Conservation (phyloP, 2,113 vertebrate genomes). For the Hippoglossus stenolepis region DNA sequence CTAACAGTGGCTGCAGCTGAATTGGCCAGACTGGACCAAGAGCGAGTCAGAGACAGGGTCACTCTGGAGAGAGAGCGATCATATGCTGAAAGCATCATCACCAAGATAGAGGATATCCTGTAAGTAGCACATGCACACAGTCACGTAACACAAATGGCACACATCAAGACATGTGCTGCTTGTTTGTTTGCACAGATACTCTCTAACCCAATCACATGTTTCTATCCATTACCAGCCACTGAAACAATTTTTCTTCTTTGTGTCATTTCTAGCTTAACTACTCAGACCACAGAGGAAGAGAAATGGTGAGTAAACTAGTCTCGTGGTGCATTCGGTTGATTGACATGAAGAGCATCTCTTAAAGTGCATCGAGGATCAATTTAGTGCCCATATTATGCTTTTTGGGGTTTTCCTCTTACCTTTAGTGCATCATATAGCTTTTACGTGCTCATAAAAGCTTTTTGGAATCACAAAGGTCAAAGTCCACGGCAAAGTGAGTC, state of each 20-base stretch:
- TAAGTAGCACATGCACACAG: constrained; percentile 79
- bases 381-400: background rate
- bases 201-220: background rate
- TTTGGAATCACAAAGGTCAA: background rate
- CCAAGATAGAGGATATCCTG: constrained; percentile 95
- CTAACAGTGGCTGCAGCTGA: constrained; percentile 94
- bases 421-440: background rate
- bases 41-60: constrained; percentile 87
- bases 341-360: constrained; percentile 7
- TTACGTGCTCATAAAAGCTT: background rate
- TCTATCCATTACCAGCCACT: background rate
- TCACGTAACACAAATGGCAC: background rate
- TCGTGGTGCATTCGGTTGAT: background rate
- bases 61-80: constrained; percentile 90
- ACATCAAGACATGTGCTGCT: background rate
- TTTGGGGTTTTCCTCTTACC: background rate
- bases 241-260: constrained; percentile 19
- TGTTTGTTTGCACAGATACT: background rate
- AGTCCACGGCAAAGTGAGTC: too few relatives aligned
- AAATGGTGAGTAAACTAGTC: constrained; percentile 86
- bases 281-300: constrained; percentile 92
- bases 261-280: constrained; percentile 84
- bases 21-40: constrained; percentile 88
- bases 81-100: constrained; percentile 92
- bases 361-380: background rate